A percentile compares a stretch with the other conserved stretches of the same genome.
Evolutionary conservation across 2,797 vertebrate genomes (phyloP).

Genomic region (Scolopax rusticola): DNA sequence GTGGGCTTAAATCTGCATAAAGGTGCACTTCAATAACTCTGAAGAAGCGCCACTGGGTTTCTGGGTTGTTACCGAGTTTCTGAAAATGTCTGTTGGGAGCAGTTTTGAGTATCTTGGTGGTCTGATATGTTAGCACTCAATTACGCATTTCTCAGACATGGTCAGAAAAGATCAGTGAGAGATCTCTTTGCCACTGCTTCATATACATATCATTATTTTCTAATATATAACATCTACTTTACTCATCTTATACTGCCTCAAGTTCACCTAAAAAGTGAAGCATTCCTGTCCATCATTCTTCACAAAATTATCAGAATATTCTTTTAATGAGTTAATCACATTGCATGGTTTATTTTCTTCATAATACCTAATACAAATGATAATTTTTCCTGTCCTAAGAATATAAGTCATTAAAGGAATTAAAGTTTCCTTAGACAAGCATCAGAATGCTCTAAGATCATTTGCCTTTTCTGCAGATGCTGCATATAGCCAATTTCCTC

Average conservation of each 20-base stretch:
- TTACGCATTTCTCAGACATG: neutral
- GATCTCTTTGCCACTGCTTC: neutral
- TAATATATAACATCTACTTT: neutral
- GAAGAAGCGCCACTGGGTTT: neutral
- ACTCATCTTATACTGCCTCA: neutral
- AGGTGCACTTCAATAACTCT: neutral
- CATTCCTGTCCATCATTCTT: neutral
- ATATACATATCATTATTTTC: neutral
- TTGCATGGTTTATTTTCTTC: neutral
- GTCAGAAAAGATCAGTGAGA: neutral
- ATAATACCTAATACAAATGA: neutral
- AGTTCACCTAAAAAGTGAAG: neutral
- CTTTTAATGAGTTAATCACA: neutral
- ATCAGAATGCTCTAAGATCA: neutral
- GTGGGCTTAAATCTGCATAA: neutral
- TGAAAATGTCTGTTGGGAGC: neutral
- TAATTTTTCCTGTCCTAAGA: neutral
- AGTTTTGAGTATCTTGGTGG: neutral
- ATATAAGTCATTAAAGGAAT: neutral
- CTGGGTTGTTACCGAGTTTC: neutral
- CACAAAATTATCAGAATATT: neutral
- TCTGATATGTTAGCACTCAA: neutral
- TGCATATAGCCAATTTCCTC: neutral
- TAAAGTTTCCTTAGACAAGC: neutral
- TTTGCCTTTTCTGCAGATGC: neutral